Percentiles rank a stretch among this genome's conserved stretches.
Conservation (phyloP, 2,888 invertebrate genomes). For the Tiliacea aurago region DNA sequence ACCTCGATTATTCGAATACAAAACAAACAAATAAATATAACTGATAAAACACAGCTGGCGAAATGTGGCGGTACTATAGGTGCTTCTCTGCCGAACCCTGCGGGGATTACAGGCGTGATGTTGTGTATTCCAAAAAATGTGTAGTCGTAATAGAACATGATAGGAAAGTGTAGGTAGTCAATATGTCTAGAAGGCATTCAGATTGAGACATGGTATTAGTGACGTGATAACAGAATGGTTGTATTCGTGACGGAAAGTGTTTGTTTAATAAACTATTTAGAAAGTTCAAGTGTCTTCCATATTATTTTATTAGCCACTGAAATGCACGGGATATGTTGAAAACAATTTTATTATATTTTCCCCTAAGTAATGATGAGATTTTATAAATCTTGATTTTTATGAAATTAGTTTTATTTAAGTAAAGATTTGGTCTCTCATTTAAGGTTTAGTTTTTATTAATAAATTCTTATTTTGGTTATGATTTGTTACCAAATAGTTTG, state of each 20-base stretch:
- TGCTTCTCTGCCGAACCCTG: neutral
- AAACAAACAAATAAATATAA: neutral
- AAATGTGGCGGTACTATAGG: neutral
- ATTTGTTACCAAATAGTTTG: constrained; percentile 72
- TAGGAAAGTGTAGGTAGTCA: neutral
- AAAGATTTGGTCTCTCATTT: constrained; percentile 54
- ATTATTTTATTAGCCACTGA: neutral
- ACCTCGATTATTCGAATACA: neutral
- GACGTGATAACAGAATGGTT: constrained; percentile 24
- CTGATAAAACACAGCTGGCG: neutral
- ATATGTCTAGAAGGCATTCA: constrained; percentile 30
- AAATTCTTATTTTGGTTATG: constrained; percentile 60
- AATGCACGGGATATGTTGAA: constrained; percentile 5
- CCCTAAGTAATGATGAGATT: constrained; percentile 53
- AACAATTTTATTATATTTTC: constrained; percentile 23
- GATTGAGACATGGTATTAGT: constrained; percentile 16
- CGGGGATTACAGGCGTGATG: neutral
- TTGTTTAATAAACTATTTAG: neutral
- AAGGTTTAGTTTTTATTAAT: constrained; percentile 48
- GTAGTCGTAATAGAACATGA: constrained; percentile 14
- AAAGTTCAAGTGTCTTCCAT: neutral
- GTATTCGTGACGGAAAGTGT: constrained; percentile 28
- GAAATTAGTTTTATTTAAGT: constrained; percentile 51
- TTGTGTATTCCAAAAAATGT: neutral
- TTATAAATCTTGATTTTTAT: constrained; percentile 65